Evolutionary conservation across 2,113 vertebrate species (phyloP).

Genomic region (Crotalus horridus): DNA sequence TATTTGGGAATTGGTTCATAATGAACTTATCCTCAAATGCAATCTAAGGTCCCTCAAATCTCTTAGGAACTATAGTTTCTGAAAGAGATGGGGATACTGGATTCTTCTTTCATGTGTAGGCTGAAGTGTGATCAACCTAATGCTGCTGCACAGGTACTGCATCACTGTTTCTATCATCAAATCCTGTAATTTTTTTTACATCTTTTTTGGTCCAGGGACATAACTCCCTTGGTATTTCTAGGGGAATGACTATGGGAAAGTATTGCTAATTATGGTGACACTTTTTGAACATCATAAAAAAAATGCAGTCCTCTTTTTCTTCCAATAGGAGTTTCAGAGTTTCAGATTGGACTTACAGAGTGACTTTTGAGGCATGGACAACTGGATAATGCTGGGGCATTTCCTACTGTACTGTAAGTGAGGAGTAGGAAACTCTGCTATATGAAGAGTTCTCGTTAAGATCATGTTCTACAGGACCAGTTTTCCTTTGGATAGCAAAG

Average conservation of each 20-base stretch:
- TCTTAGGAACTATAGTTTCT: not conserved
- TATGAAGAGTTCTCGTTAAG: not conserved
- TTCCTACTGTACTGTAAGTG: not conserved
- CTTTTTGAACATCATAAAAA: not conserved
- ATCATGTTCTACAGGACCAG: not conserved
- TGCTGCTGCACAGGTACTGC: not conserved
- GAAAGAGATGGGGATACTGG: not conserved
- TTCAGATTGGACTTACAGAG: not conserved
- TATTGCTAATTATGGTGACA: not conserved
- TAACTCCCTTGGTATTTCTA: not conserved
- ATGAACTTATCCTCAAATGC: fast-evolving
- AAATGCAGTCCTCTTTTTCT: not conserved
- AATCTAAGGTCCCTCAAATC: not conserved
- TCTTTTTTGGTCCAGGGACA: not conserved
- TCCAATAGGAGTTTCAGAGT: not conserved
- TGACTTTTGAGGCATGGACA: not conserved
- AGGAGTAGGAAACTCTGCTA: not conserved
- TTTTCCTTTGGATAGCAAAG: not conserved
- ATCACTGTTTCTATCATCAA: not conserved
- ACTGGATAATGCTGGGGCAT: not conserved
- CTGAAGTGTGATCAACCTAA: not conserved
- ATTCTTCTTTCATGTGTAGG: not conserved
- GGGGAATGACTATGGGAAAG: too few relatives aligned
- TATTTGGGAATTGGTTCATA: not conserved
- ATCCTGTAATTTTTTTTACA: not conserved